Evolutionary conservation across 2,797 vertebrate genomes (phyloP), one percentile per base, ranked within the genome.

Genomic region (Holocentrus rufus): DNA sequence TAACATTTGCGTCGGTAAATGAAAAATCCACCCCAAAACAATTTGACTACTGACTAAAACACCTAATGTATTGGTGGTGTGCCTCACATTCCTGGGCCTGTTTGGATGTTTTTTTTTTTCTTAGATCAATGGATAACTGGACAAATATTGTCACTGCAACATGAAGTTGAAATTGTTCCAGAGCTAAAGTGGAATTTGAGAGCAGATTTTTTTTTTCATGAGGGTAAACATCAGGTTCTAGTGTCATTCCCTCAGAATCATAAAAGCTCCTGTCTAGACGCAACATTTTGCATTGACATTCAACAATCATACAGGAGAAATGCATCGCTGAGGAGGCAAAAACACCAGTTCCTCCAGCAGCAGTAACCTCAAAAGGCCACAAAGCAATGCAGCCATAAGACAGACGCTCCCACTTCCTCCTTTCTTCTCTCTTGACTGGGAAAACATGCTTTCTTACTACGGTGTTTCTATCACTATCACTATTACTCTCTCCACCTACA

Each of bases 381-480:
- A 57, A 72, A 74, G 80, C 60, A 77, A 70, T 59, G 69, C 64
- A 68, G 72, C 75, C 65, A 65, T 53, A 58, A 73, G 64, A 63
- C n/a, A 30, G 66, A 53, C 61, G 62, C 69, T 75, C 27, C 65
- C 13, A 46, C 56, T 81, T 27, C 25, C 25, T 27, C 25, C 25
- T 27, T 27, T 27, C 25, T 27, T 52, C 71, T 64, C 69, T 34
- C 66, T 65, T 49, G 46, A 14, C 55, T 44, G n/a, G 58, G 80
- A 69, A 76, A 79, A 68, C 60, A n/a, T 77, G 72, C 85, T 84
- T 79, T 85, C 63, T 65, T 82, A 73, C 63, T 79, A 70, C 44
- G 2, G 74, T 83, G 31, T 75, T 49, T 27, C 59, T 50, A 52
- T 9, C 55, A 15, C 30, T 60, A 58, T 76, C 66, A 8, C 31